A percentile compares a stretch with the other conserved stretches of the same genome.
Evolutionary conservation across 2,113 vertebrate genomes (phyloP).

Genomic region (Tauraco erythrolophus): DNA sequence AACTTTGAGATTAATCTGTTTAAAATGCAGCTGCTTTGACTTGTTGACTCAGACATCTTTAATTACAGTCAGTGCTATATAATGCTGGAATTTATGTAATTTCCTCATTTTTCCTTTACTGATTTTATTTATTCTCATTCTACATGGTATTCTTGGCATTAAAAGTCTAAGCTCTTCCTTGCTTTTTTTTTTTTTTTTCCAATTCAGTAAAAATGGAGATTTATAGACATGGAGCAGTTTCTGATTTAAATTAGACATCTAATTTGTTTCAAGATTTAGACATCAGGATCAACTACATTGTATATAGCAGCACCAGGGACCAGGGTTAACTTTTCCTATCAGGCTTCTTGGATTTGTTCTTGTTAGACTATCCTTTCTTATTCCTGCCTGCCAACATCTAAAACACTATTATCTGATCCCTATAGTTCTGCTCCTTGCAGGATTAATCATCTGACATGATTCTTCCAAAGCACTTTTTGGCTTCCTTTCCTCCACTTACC

Average conservation of each 20-base stretch:
- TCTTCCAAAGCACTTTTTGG: neutral
- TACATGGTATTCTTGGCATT: neutral
- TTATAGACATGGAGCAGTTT: neutral
- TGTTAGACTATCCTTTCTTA: neutral
- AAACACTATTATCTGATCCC: neutral
- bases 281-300: neutral
- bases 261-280: neutral
- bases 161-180: neutral
- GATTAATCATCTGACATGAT: neutral
- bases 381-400: neutral
- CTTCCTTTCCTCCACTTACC: neutral
- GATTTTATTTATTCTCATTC: conserved; percentile 7
- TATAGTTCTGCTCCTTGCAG: neutral
- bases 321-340: neutral
- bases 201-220: neutral
- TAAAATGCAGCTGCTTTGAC: neutral
- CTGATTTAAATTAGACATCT: neutral
- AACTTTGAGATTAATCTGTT: neutral
- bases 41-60: neutral
- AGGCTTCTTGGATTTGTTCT: neutral
- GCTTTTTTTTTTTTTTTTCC: neutral
- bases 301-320: neutral
- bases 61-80: neutral
- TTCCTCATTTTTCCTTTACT: neutral
- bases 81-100: neutral